Evolutionary conservation across 2,113 vertebrate genomes (phyloP).

Genomic region (Pholis gunnellus): DNA sequence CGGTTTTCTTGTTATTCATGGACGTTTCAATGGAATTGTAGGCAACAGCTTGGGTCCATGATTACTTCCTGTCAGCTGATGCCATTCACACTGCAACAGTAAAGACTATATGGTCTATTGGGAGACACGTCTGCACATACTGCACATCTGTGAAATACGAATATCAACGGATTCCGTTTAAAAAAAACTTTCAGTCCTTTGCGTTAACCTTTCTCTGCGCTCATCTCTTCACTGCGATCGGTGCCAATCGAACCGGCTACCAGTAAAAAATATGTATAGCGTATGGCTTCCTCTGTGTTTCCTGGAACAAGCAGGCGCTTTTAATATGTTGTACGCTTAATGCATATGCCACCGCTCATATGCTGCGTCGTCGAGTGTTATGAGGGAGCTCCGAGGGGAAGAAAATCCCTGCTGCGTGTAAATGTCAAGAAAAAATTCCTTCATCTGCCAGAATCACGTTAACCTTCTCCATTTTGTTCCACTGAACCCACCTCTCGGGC

Average conservation of each 20-base stretch:
- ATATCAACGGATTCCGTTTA: neutral
- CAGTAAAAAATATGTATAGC: slow-evolving; percentile 16
- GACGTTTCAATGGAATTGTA: neutral
- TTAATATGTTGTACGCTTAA: slow-evolving; percentile 73
- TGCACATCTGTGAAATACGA: neutral
- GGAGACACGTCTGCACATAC: neutral
- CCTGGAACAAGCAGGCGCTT: slow-evolving; percentile 43
- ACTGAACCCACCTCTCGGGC: slow-evolving; percentile 73
- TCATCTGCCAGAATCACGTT: slow-evolving; percentile 80
- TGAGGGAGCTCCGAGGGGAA: slow-evolving; percentile 62
- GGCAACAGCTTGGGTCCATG: neutral
- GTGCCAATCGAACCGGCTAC: neutral
- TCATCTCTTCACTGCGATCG: neutral
- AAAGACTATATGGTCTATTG: neutral
- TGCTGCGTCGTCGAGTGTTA: slow-evolving; percentile 57
- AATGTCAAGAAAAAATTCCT: slow-evolving; percentile 83
- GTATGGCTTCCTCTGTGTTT: neutral
- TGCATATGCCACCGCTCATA: slow-evolving; percentile 66
- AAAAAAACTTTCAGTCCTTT: neutral
- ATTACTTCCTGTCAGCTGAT: neutral
- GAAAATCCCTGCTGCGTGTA: slow-evolving; percentile 75
- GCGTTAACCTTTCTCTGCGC: neutral
- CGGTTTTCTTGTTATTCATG: neutral
- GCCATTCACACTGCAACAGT: neutral
- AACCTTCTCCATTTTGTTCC: slow-evolving; percentile 85